phyloP scores from a whole-genome alignment of 1,140 invertebrate genomes.

The Euwallacea fornicatus region DNA sequence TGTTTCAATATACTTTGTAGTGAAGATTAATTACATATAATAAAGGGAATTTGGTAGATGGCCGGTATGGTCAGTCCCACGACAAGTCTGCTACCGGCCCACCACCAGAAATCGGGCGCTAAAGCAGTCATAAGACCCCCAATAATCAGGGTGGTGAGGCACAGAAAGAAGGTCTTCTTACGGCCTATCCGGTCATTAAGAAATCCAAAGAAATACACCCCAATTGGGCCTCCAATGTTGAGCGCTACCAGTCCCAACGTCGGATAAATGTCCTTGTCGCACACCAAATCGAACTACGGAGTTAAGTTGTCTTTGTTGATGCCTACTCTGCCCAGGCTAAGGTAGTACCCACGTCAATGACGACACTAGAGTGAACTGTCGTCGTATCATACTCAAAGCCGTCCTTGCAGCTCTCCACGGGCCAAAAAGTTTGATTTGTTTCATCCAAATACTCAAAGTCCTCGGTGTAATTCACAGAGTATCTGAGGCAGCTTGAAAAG shows the following conservation, averaged over 20 bases:
- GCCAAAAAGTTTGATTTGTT: slow-evolving; percentile 61
- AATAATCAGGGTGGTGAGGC: slow-evolving; percentile 72
- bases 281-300: slow-evolving; percentile 80
- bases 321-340: too few relatives aligned
- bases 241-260: slow-evolving; percentile 80
- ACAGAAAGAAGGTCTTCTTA: slow-evolving; percentile 79
- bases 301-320: too few relatives aligned
- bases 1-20: background rate
- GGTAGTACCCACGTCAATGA: slow-evolving; percentile 69
- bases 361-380: slow-evolving; percentile 72
- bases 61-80: slow-evolving; percentile 88
- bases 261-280: slow-evolving; percentile 80
- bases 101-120: slow-evolving; percentile 76
- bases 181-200: slow-evolving; percentile 83
- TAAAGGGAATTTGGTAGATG: slow-evolving; percentile 93
- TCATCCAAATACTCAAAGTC: slow-evolving; percentile 47
- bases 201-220: slow-evolving; percentile 81
- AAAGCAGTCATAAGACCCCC: slow-evolving; percentile 78
- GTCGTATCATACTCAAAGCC: slow-evolving; percentile 80
- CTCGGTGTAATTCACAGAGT: slow-evolving; percentile 71
- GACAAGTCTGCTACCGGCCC: slow-evolving; percentile 74
- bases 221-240: slow-evolving; percentile 81
- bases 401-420: slow-evolving; percentile 67
- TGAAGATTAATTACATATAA: slow-evolving; percentile 72
- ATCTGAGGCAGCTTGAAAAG: slow-evolving; percentile 66